A percentile compares a stretch with the other conserved stretches of the same genome.
These are phyloP conservation scores for Casuarius casuarius DNA, from an alignment of 2,113 vertebrate species.

Conservation along the genomic window DNA sequence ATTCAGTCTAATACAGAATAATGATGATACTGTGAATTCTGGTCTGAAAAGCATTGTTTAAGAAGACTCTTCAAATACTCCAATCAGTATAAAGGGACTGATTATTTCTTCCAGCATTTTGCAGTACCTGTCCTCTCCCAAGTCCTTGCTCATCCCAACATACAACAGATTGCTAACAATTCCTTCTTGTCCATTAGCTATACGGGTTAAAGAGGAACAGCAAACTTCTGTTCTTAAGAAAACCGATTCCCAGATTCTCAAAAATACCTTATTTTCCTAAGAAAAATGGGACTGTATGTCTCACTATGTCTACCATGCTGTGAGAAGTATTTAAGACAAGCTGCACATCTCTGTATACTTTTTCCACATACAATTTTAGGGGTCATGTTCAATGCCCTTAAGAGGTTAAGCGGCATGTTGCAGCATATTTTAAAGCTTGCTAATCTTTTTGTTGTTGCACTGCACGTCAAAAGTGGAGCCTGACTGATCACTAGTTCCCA, in stretches of 20 bases:
- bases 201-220: background rate
- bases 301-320: background rate
- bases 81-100: background rate
- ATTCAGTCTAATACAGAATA: background rate
- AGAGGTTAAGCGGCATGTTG: background rate
- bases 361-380: background rate
- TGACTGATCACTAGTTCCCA: constrained; percentile 7
- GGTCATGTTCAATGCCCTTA: background rate
- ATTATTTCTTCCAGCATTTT: background rate
- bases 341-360: background rate
- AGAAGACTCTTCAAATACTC: background rate
- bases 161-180: background rate
- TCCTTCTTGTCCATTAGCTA: background rate
- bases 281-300: background rate
- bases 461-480: constrained; percentile 28
- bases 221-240: background rate
- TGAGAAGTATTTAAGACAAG: background rate
- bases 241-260: background rate
- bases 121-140: background rate
- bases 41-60: background rate
- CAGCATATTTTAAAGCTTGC: background rate
- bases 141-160: background rate
- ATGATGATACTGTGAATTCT: background rate
- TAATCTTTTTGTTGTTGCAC: background rate
- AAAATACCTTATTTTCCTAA: background rate